Evolutionary conservation across 2,888 invertebrate genomes (phyloP).

Genomic region (Apamea sordens): DNA sequence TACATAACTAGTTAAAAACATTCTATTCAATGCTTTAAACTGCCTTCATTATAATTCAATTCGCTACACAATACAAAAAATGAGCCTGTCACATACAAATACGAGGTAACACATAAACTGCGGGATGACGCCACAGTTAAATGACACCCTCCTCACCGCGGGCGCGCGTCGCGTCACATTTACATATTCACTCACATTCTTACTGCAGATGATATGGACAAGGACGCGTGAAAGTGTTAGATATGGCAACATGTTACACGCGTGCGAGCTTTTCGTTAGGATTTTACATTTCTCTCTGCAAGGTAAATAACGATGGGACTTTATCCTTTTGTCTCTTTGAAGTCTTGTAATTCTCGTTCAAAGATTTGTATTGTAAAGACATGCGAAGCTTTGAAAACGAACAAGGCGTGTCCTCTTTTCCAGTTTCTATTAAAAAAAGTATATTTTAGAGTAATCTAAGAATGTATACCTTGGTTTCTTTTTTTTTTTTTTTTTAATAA

Average conservation of each 20-base stretch:
- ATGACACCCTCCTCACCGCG: not conserved
- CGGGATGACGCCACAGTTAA: conserved; percentile 23
- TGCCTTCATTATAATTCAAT: conserved; percentile 1
- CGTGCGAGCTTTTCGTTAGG: not conserved
- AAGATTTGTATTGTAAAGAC: not conserved
- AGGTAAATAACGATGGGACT: not conserved
- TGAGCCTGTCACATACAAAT: conserved; percentile 1
- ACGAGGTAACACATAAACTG: conserved; percentile 4
- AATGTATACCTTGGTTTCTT: not conserved
- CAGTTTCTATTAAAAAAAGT: not conserved
- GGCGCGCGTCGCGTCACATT: conserved; percentile 6
- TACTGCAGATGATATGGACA: conserved; percentile 1
- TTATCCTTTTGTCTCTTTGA: conserved; percentile 4
- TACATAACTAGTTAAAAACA: too few relatives aligned
- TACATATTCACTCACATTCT: conserved; percentile 24
- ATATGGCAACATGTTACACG: not conserved
- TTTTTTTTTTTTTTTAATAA: too few relatives aligned
- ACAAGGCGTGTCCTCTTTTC: not conserved
- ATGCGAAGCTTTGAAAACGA: too few relatives aligned
- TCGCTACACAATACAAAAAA: not conserved
- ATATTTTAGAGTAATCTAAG: not conserved
- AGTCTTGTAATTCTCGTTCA: conserved; percentile 1
- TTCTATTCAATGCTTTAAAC: not conserved
- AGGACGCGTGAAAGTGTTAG: conserved; percentile 19
- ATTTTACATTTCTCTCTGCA: not conserved